Conservation (phyloP, 1,140 invertebrate genomes). For the Brachionus calyciflorus region DNA sequence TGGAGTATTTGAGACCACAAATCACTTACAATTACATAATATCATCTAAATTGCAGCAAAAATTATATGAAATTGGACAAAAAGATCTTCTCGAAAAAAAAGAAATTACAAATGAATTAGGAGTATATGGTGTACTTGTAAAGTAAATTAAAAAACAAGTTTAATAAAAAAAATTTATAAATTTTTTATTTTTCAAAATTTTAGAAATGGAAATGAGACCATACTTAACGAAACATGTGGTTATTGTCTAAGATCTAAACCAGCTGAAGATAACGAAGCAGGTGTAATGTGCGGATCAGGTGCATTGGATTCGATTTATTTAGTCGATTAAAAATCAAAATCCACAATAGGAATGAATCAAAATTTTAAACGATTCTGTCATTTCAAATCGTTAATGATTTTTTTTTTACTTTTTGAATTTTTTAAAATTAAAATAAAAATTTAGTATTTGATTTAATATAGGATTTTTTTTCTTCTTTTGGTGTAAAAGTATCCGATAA, state of each 20-base stretch:
- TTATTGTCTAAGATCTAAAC: conserved; percentile 86
- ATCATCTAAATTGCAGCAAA: conserved; percentile 26
- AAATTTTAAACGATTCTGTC: neutral
- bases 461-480: too few species aligned
- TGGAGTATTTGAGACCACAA: conserved; percentile 36
- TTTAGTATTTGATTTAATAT: too few species aligned
- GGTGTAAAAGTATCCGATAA: too few species aligned
- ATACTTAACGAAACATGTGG: conserved; percentile 74
- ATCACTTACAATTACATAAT: conserved; percentile 24
- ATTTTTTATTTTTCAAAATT: conserved; percentile 49
- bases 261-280: conserved; percentile 79
- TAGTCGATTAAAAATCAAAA: neutral
- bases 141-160: conserved; percentile 57
- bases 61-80: neutral
- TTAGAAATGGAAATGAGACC: conserved; percentile 69
- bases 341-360: neutral
- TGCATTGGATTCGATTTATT: conserved; percentile 70
- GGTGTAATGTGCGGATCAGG: conserved; percentile 87
- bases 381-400: conserved; percentile 14
- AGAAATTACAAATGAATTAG: conserved; percentile 71
- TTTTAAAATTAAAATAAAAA: too few species aligned
- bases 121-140: conserved; percentile 87
- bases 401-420: too few species aligned
- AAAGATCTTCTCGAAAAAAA: neutral
- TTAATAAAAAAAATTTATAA: neutral